phyloP scores from a whole-genome alignment of 2,113 vertebrate species.

The Mystacornis crossleyi region DNA sequence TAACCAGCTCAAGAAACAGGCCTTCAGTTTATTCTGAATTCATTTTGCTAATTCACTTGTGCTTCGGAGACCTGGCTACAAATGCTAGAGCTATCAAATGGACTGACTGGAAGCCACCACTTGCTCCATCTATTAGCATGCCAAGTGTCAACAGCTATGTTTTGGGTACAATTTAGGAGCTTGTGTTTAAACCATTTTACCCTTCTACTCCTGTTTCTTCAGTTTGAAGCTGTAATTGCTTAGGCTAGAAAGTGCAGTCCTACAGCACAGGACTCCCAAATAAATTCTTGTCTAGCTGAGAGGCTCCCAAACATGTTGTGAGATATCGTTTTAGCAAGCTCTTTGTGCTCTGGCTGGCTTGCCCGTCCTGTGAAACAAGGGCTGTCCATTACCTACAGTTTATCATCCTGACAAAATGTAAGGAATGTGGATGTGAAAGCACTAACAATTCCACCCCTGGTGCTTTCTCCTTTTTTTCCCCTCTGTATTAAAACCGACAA shows the following conservation, averaged over 20 bases:
- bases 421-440: constrained; percentile 77
- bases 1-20: background rate
- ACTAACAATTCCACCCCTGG: constrained; percentile 75
- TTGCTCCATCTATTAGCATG: constrained; percentile 16
- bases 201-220: constrained; percentile 60
- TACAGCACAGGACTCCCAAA: constrained; percentile 62
- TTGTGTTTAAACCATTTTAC: constrained; percentile 70
- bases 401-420: constrained; percentile 81
- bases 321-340: constrained; percentile 43
- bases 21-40: background rate
- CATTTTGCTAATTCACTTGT: constrained; percentile 41
- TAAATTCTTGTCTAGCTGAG: constrained; percentile 69
- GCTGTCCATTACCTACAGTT: constrained; percentile 78
- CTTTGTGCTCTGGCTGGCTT: constrained; percentile 70
- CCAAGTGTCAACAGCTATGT: constrained; percentile 66
- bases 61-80: background rate
- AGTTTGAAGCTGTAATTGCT: constrained; percentile 57
- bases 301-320: constrained; percentile 37
- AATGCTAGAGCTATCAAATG: background rate
- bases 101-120: background rate
- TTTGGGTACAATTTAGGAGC: constrained; percentile 67
- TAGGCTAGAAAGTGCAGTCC: constrained; percentile 69
- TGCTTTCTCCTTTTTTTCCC: constrained; percentile 57
- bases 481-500: constrained; percentile 81
- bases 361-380: constrained; percentile 63